Base-by-base conservation (phyloP, 2,113 vertebrate species). In the Muntiacus muntjak region DNA sequence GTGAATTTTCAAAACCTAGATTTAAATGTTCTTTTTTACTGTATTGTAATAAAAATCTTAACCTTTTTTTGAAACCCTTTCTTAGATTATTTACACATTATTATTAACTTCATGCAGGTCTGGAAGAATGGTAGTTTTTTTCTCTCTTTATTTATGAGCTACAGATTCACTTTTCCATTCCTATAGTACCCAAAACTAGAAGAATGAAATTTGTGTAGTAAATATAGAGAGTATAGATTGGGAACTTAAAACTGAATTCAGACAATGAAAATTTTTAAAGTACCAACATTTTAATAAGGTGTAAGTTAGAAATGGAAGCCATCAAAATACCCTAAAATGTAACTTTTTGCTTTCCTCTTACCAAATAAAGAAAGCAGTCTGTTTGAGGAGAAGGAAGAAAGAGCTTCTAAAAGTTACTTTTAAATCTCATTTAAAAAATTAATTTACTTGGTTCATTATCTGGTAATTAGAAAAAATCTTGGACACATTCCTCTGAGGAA, bases 61-160 rank as follows among this genome's bases (percentile, higher is more conserved):
- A 89, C 28, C 11, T 54, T 55, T 57, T 95, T 71, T 43, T 26
- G 40, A 40, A 40, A 40, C 71, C 15, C 57, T 94, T 55, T 67
- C 52, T n/a, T 92, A 87, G 33, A 71, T 88, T 88, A 82, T 97
- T 94, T 92, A 57, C 89, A 1, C 79, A 79, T 93, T 89, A 23
- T 87, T 90, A 14, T 50, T 85, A 94, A 47, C 23, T 96, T 95
- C 84, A 40, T 76, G 1, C 40, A 96, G 25, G 26, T 67, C 36
- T 89, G 78, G 17, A 88, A 78, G 17, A 55, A 95, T 43, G n/a
- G 14, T 74, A 36, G 28, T 40, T 50, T 67, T 26, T 87, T 40
- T 54, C 78, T 13, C 26, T 87, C 57, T 78, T 85, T 60, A 7
- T 93, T 71, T 95, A 33, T 96, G 94, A 78, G 17, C 40, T 55